A percentile compares a stretch with the other conserved stretches of the same genome.
phyloP scores from a whole-genome alignment of 2,113 vertebrate genomes.

The Cebidichthys violaceus region DNA sequence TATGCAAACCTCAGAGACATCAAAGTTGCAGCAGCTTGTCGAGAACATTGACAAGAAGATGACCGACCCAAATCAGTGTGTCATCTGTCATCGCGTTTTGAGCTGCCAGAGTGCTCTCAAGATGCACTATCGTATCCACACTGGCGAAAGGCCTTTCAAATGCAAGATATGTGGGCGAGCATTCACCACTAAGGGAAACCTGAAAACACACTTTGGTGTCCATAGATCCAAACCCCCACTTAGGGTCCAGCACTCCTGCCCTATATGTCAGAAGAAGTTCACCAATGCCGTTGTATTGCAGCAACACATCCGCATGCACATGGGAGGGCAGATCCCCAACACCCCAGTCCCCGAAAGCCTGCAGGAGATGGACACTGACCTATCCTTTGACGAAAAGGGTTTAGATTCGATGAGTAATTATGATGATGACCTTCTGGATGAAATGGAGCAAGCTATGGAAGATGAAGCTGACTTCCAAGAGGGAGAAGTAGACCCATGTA shows the following conservation, averaged over 20 bases:
- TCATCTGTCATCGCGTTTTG: slow-evolving; percentile 97
- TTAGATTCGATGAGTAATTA: slow-evolving; percentile 91
- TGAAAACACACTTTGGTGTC: slow-evolving; percentile 99
- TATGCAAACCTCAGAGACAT: slow-evolving; percentile 99
- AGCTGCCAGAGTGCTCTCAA: slow-evolving; percentile 99
- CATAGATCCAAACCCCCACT: slow-evolving; percentile 98
- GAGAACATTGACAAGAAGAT: slow-evolving; percentile 99
- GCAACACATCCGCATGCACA: slow-evolving; percentile 99
- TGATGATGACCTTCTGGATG: slow-evolving; percentile 92
- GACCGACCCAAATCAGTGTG: slow-evolving; percentile 98
- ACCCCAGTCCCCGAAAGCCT: slow-evolving; percentile 93
- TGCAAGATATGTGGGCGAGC: slow-evolving; percentile 99
- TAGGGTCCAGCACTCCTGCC: slow-evolving; percentile 97
- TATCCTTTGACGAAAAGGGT: slow-evolving; percentile 92
- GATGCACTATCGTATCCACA: slow-evolving; percentile 99
- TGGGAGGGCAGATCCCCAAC: slow-evolving; percentile 98
- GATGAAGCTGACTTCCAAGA: slow-evolving; percentile 91
- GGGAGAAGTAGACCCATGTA: slow-evolving; percentile 82
- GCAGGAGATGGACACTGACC: slow-evolving; percentile 93
- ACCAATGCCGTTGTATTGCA: slow-evolving; percentile 98
- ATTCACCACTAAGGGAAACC: slow-evolving; percentile 99
- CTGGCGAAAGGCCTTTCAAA: slow-evolving; percentile 98
- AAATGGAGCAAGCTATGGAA: slow-evolving; percentile 93
- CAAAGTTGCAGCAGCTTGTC: slow-evolving; percentile 97
- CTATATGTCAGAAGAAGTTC: slow-evolving; percentile 99